These are phyloP conservation scores for Ophion obscuratus DNA, from an alignment of 2,888 invertebrate species.

Conservation along the genomic window DNA sequence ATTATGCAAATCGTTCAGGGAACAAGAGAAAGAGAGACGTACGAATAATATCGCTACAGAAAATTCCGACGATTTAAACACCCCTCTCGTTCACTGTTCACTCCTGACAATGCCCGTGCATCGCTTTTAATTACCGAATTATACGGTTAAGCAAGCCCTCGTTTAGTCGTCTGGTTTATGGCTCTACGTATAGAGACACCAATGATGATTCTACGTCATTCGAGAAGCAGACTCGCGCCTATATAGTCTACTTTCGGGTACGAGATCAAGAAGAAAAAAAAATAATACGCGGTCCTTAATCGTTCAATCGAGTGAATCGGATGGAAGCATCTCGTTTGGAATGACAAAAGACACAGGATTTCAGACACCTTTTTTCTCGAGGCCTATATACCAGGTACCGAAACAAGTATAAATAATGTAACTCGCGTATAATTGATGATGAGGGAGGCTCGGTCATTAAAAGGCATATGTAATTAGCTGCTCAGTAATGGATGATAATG, in stretches of 20 bases:
- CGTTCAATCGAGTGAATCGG: conserved; percentile 75
- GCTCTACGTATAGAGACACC: conserved; percentile 10
- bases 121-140: conserved; percentile 71
- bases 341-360: conserved; percentile 63
- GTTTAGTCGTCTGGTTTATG: conserved; percentile 59
- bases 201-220: conserved; percentile 45
- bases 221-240: conserved; percentile 18
- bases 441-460: conserved; percentile 23
- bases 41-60: conserved; percentile 37
- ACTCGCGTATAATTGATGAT: conserved; percentile 71
- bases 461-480: conserved; percentile 57
- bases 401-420: conserved; percentile 25
- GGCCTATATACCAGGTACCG: background rate
- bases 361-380: conserved; percentile 22
- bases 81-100: conserved; percentile 33
- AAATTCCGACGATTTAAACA: conserved; percentile 56
- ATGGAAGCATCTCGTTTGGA: conserved; percentile 68
- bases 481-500: conserved; percentile 47
- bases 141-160: conserved; percentile 61
- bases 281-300: conserved; percentile 67
- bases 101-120: conserved; percentile 50
- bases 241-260: conserved; percentile 15
- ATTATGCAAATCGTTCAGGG: conserved; percentile 68
- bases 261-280: conserved; percentile 42
- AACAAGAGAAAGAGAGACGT: conserved; percentile 40